These are phyloP conservation scores for Heterotilapia buettikoferi DNA, from an alignment of 2,113 vertebrate species.

Conservation along the genomic window DNA sequence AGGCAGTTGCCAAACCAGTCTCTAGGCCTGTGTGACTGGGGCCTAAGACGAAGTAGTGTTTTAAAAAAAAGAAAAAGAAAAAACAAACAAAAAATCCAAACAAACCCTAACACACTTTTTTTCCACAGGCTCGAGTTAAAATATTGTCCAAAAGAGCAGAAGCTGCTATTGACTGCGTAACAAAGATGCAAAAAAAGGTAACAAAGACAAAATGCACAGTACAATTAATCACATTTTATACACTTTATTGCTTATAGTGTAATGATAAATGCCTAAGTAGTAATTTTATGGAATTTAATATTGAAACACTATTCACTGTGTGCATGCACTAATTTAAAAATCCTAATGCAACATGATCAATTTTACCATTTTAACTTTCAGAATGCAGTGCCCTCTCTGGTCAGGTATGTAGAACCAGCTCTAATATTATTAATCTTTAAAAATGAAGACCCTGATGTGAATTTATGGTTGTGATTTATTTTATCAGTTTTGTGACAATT, in stretches of 20 bases:
- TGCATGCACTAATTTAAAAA: background rate
- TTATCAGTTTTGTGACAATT: background rate
- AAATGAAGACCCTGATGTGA: background rate
- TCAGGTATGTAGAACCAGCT: background rate
- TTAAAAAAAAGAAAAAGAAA: background rate
- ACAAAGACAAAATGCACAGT: background rate
- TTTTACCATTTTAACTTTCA: background rate
- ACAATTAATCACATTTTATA: background rate
- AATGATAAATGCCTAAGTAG: background rate
- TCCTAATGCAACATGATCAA: background rate
- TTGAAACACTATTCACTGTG: background rate
- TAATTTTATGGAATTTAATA: background rate
- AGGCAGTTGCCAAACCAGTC: background rate
- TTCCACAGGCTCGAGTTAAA: constrained; percentile 41
- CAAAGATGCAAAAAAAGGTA: constrained; percentile 33
- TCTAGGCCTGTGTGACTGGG: background rate
- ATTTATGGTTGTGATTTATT: background rate
- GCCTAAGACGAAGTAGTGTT: background rate
- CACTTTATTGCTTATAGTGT: background rate
- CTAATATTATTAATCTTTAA: background rate
- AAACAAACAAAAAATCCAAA: background rate
- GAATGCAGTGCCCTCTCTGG: background rate
- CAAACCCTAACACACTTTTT: background rate
- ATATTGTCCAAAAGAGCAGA: constrained; percentile 48
- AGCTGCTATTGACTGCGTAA: constrained; percentile 15